phyloP scores from a whole-genome alignment of 53 echinoderm and acorn worm species.

The Actinopyga echinites region DNA sequence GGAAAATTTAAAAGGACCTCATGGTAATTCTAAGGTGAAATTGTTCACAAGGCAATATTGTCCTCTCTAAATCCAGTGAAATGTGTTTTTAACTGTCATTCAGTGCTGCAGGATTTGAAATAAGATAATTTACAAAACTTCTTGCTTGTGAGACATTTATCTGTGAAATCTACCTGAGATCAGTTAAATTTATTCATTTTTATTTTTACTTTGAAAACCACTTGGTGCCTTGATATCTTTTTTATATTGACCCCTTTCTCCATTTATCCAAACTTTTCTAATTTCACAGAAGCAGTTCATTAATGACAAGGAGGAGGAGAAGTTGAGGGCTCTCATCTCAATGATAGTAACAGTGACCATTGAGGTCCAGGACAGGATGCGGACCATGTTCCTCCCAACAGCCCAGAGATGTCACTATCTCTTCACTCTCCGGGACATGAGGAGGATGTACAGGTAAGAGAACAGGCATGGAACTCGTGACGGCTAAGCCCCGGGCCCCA shows the following conservation, averaged over 20 bases:
- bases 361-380: constrained; percentile 90
- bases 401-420: constrained; percentile 93
- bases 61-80: no score
- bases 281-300: constrained; percentile 64
- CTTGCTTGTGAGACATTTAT: no score
- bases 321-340: constrained; percentile 78
- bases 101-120: no score
- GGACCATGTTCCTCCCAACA: constrained; percentile 91
- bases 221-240: not conserved
- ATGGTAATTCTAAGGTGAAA: no score
- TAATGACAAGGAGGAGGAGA: constrained; percentile 89
- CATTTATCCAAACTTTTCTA: not conserved
- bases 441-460: constrained; percentile 80
- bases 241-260: not conserved
- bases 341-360: constrained; percentile 94
- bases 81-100: no score
- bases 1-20: no score
- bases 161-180: no score
- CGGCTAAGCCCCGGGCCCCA: no score
- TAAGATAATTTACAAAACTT: no score
- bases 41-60: no score
- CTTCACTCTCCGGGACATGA: constrained; percentile 87
- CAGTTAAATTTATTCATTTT: no score
- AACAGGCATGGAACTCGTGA: no score
- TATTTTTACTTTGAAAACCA: not conserved